phyloP scores from a whole-genome alignment of 2,113 vertebrate species.

The Oostethus manadensis region DNA sequence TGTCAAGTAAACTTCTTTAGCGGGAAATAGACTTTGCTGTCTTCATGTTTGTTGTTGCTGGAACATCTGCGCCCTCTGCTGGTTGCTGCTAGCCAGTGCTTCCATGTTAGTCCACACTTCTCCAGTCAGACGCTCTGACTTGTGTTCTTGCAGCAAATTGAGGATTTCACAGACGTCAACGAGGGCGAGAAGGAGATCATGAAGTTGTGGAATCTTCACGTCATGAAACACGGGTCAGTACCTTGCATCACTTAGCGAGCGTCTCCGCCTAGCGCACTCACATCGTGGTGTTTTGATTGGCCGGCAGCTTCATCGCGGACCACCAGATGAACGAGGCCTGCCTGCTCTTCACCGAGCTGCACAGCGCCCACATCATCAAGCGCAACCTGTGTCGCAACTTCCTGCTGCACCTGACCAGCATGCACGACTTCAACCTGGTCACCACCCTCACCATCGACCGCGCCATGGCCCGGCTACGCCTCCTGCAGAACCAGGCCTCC shows the following conservation, averaged over 20 bases:
- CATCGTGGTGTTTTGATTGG: neutral
- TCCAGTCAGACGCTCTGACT: too few relatives aligned
- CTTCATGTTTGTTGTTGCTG: too few relatives aligned
- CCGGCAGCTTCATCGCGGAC: conserved; percentile 91
- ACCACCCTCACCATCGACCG: conserved; percentile 88
- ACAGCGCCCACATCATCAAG: conserved; percentile 80
- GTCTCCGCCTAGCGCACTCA: neutral
- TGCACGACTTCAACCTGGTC: conserved; percentile 98
- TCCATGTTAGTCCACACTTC: too few relatives aligned
- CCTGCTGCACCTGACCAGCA: conserved; percentile 96
- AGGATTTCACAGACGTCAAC: conserved; percentile 96
- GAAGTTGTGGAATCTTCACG: conserved; percentile 95
- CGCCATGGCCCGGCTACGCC: conserved; percentile 83
- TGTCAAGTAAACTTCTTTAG: too few relatives aligned
- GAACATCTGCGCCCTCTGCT: too few relatives aligned
- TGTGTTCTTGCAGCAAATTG: conserved; percentile 82
- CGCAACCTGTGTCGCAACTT: conserved; percentile 90
- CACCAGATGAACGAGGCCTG: conserved; percentile 98
- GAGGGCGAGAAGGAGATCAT: conserved; percentile 98
- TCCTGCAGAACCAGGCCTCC: conserved; percentile 68
- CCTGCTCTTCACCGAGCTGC: conserved; percentile 88
- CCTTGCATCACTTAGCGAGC: too few relatives aligned
- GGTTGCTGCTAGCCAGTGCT: too few relatives aligned
- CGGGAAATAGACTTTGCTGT: too few relatives aligned
- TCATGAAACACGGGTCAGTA: conserved; percentile 94